Evolutionary conservation across 2,797 vertebrate genomes (phyloP), one percentile per base, ranked within the genome.

Genomic region (Schizothorax lantsangensis): DNA sequence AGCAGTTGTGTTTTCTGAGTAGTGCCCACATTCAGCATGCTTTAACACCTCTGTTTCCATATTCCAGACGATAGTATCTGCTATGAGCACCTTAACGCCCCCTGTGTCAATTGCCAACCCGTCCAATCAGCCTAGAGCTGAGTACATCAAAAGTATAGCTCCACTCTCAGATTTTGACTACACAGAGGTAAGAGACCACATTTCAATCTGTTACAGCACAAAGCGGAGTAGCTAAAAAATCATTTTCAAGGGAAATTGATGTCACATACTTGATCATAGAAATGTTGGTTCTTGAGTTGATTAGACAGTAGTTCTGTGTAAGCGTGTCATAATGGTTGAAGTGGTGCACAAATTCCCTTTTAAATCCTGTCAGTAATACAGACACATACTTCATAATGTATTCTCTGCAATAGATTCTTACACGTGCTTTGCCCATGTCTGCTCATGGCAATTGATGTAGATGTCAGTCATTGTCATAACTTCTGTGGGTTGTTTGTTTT

Each of bases 81-180:
- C 98, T 52, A 99, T 99, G 98, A 96, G 95, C 91, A 96, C 96
- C 77, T 95, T 99, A 95, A 97, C 97, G 93, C 98, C 98, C n/a
- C 98, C 98, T 47, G 93, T 99, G 87, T 95, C 97, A 71, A 87
- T 99, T 86, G 97, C 96, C 93, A 97, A 98, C 93, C 96, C 96
- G 69, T 96, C 94, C 90, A 98, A 99, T 93, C 97, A 98, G 62
- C 97, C 97, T 93, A 95, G 98, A 92, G 93, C 97, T 21, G 97
- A 99, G 93, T 99, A 99, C 93, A 97, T 99, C 94, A 98, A 95
- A 94, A 97, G 97, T 94, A 98, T 99, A 92, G 97, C 97, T 64
- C 98, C 97, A 0, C 96, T 99, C 91, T 98, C 97, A 26, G 98
- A 99, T 95, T 98, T 99, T 26, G 98, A 99, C 84, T 99, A 98